Base-by-base conservation (phyloP, 2,113 vertebrate species). In the Poeciliopsis turrubarensis region DNA sequence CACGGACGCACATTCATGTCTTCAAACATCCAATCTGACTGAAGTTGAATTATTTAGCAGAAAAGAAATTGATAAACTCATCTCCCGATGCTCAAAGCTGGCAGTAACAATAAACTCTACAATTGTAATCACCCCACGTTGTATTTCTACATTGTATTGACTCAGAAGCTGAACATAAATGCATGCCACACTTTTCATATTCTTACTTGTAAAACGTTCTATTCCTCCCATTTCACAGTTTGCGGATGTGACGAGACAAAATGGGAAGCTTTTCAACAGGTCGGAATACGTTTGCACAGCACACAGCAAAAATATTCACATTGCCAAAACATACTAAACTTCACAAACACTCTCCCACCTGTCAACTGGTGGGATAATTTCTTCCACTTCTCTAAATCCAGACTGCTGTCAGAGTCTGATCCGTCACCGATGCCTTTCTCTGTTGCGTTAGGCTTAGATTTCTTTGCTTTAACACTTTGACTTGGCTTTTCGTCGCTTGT, bases 321-420 rank as follows among this genome's bases (percentile, higher is more conserved):
- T n/a, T n/a, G 51, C 22, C 19, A 7, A 25, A 57, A n/a, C 6
- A 0, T 57, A n/a, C 19, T 57, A 57, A 57, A 4, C 12, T 32
- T n/a, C 5, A 66, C 60, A 51, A 44, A 69, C 27, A 65, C 41
- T 68, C 4, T 60, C 75, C 27, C 72, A 95, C 94, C 93, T 69
- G 94, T 90, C 69, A 94, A 79, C 51, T 92, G 34, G 31, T 83
- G n/a, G 0, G 83, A 39, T 60, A 90, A 60, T 30, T 73, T 91
- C 83, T 85, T 95, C 94, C 95, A 95, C 79, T 95, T 95, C 72
- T 95, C 94, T 1, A 94, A 72, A 32, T 95, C 95, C 79, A 95
- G 88, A 80, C 94, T 94, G 89, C 92, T 92, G 86, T 94, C 94
- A 13, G 94, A 95, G 83, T 94, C 94, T 0, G 94, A 95, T 64